These are phyloP conservation scores for Teleiodes luculella DNA, from an alignment of 2,888 invertebrate genomes.

Conservation along the genomic window DNA sequence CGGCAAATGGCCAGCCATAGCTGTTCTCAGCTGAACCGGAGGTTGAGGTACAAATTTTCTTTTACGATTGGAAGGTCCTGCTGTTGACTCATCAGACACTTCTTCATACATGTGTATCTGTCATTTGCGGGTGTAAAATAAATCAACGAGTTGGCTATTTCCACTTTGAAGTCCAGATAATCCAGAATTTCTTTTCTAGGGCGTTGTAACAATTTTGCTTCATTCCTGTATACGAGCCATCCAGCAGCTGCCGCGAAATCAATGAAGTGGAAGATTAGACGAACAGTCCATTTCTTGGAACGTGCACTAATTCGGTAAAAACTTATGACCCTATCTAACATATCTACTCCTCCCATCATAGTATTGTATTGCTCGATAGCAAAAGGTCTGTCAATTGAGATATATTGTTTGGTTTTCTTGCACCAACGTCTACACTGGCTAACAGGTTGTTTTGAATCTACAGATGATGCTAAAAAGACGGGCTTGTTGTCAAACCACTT, in stretches of 20 bases:
- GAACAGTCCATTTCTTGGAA: constrained; percentile 17
- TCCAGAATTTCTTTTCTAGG: constrained; percentile 13
- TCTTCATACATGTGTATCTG: constrained; percentile 15
- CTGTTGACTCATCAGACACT: not conserved
- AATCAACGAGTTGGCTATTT: constrained; percentile 14
- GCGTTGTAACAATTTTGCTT: constrained; percentile 14
- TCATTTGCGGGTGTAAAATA: constrained; percentile 16
- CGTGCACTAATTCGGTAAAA: constrained; percentile 15
- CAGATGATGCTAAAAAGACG: constrained; percentile 14
- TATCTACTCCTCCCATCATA: constrained; percentile 20
- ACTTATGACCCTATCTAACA: constrained; percentile 18
- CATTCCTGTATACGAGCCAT: constrained; percentile 17
- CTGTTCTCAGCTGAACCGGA: not conserved
- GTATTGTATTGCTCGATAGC: constrained; percentile 13
- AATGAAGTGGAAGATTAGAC: constrained; percentile 20
- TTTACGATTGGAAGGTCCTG: not conserved
- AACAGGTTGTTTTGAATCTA: constrained; percentile 5
- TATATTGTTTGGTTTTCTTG: constrained; percentile 12
- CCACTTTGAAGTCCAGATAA: constrained; percentile 18
- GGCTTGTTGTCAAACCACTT: constrained; percentile 22
- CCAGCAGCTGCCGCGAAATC: constrained; percentile 26
- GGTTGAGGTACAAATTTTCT: not conserved
- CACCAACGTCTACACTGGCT: not conserved
- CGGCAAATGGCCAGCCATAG: not conserved
- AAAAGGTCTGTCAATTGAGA: constrained; percentile 14